A percentile compares a stretch with the other conserved stretches of the same genome.
phyloP scores from a whole-genome alignment of 2,113 vertebrate genomes.

The Micronisus gabar region DNA sequence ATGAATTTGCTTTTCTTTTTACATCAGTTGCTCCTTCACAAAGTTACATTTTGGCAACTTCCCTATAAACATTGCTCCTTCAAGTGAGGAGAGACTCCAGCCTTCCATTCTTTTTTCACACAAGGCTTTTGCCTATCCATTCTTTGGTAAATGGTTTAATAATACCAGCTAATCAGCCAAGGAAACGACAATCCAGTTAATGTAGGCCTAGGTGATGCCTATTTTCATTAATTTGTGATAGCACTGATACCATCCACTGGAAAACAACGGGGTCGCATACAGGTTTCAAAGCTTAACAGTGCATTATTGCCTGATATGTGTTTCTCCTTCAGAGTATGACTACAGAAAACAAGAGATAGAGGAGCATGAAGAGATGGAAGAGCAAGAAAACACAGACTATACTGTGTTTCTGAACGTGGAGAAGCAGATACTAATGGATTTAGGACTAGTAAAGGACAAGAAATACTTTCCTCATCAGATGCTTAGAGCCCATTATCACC shows the following conservation, averaged over 20 bases:
- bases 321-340: conserved; percentile 17
- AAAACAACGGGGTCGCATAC: background rate
- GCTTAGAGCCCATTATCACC: background rate
- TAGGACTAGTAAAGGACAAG: conserved; percentile 40
- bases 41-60: background rate
- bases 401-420: conserved; percentile 61
- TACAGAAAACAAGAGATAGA: conserved; percentile 52
- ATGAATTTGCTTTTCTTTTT: background rate
- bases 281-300: background rate
- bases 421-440: conserved; percentile 46
- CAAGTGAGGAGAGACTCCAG: background rate
- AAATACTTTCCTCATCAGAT: background rate
- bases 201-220: background rate
- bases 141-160: background rate
- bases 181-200: background rate
- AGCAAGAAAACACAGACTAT: conserved; percentile 58
- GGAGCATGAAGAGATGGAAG: conserved; percentile 53
- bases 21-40: background rate
- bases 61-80: background rate
- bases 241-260: background rate
- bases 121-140: background rate
- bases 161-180: background rate
- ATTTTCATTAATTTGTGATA: background rate
- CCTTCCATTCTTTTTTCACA: background rate
- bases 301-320: background rate